Evolutionary conservation across 2,113 vertebrate genomes (phyloP).

Genomic region (Thermophis baileyi): DNA sequence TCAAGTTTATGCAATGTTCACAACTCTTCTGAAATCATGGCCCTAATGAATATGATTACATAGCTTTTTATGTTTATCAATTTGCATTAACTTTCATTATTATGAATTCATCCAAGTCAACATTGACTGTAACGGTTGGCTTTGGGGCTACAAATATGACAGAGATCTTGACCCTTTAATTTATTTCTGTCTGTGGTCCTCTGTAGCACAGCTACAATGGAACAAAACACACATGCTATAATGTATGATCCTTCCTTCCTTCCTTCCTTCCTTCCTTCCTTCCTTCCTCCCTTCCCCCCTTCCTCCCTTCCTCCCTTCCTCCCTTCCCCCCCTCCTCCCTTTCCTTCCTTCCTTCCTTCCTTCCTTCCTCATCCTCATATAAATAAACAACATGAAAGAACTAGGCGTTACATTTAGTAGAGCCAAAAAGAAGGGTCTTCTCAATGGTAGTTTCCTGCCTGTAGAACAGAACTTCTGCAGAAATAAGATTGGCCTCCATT

Average conservation of each 20-base stretch:
- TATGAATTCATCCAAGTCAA: background rate
- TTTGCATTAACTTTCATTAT: background rate
- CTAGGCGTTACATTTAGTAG: background rate
- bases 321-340: no score
- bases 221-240: background rate
- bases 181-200: background rate
- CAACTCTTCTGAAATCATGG: background rate
- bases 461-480: background rate
- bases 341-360: no score
- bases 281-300: no score
- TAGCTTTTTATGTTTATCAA: background rate
- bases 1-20: background rate
- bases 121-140: background rate
- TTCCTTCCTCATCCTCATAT: no score
- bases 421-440: background rate
- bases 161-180: background rate
- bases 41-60: background rate
- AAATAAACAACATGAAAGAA: background rate
- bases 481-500: background rate
- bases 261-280: background rate
- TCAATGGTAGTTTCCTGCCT: background rate
- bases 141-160: background rate
- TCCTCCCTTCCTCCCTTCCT: no score
- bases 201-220: background rate
- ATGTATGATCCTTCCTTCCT: background rate